Base-by-base conservation (phyloP, 2,797 vertebrate genomes). In the Coccyzus lansbergi region DNA sequence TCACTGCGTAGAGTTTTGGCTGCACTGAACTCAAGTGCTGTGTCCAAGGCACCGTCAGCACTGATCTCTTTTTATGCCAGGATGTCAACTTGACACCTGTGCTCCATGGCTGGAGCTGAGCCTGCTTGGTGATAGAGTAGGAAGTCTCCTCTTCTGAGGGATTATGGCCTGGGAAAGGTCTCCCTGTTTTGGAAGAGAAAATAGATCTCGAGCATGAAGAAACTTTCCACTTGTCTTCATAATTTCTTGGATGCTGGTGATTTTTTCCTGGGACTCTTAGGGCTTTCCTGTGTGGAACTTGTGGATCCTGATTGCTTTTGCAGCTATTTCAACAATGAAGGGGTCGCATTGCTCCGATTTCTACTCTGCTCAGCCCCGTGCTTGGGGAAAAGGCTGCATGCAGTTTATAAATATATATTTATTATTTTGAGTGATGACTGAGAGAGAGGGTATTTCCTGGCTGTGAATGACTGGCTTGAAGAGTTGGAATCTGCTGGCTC, bases 321-420 rank as follows among this genome's bases (percentile, higher is more conserved):
- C 31, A 75, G 24, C 4, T 76, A 34, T 81, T 90, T 55, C 78
- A 38, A 51, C 0, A 1, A 14, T 74, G 34, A 48, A 75, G 14
- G 28, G 22, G 6, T 46, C 82, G 25, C 4, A 1, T 33, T 74
- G 80, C 60, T 63, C 36, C 51, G 80, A 40, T 13, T 91, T 80
- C 74, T 83, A 18, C 55, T 76, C 40, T n/a, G 21, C 58, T 80
- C 22, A 80, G 42, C 40, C 22, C 72, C 0, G 1, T 77, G 53
- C 62, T 77, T 60, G 58, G 40, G 48, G 59, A 92, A 40, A 48
- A 59, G 59, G 16, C 65, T 79, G 78, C 0, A 0, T 58, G 64
- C 83, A 83, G 55, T 82, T 92, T 96, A 93, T 95, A 95, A 95
- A 97, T 95, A 96, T 72, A 46, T 95, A 80, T 90, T 88, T 88